These are phyloP conservation scores for Heteromurus nitidus DNA, from an alignment of 2,888 invertebrate genomes.

Conservation along the genomic window DNA sequence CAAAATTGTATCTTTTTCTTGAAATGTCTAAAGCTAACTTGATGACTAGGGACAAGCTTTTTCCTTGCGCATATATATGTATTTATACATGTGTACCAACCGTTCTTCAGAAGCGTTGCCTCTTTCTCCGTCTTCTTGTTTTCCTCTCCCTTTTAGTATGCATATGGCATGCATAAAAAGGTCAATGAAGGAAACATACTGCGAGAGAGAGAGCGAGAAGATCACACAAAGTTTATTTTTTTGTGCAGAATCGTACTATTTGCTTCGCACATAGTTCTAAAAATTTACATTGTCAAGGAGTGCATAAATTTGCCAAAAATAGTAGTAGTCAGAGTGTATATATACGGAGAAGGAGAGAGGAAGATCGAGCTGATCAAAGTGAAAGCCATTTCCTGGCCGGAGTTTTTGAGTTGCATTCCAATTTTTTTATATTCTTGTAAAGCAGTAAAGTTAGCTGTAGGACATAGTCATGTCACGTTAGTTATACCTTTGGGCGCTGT, in stretches of 20 bases:
- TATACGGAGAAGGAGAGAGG: neutral
- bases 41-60: slow-evolving; percentile 21
- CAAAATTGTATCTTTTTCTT: slow-evolving; percentile 22
- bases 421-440: slow-evolving; percentile 20
- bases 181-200: neutral
- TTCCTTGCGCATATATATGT: too few relatives aligned
- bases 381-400: slow-evolving; percentile 7
- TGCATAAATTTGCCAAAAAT: slow-evolving; percentile 33
- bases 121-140: too few relatives aligned
- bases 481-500: slow-evolving; percentile 39
- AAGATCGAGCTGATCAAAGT: slow-evolving; percentile 32
- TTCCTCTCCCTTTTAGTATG: slow-evolving; percentile 4
- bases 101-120: too few relatives aligned
- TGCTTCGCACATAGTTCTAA: too few relatives aligned
- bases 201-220: neutral
- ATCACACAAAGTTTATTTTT: slow-evolving; percentile 2
- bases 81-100: too few relatives aligned
- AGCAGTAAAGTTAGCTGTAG: neutral
- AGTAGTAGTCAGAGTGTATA: neutral
- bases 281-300: slow-evolving; percentile 22
- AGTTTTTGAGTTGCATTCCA: slow-evolving; percentile 18
- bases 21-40: slow-evolving; percentile 1
- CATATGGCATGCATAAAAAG: slow-evolving; percentile 6
- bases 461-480: slow-evolving; percentile 36
- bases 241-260: neutral